Evolutionary conservation across 1,140 invertebrate species (phyloP).

Genomic region (Bombyx mandarina): DNA sequence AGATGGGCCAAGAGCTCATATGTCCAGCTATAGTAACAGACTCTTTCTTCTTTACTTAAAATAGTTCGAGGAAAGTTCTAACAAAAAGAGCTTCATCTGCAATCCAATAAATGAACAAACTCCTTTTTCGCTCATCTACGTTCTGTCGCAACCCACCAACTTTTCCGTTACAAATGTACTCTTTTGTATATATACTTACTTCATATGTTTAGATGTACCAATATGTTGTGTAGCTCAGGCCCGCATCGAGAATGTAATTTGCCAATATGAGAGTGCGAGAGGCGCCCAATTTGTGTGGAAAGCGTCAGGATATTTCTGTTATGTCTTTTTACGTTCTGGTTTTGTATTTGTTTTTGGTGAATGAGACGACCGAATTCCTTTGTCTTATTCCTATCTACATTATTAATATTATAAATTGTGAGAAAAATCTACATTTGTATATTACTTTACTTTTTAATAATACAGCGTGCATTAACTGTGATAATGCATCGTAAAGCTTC

Average conservation of each 20-base stretch:
- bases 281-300: constrained; percentile 38
- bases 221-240: constrained; percentile 13
- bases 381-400: background rate
- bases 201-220: constrained; percentile 7
- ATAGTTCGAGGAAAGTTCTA: background rate
- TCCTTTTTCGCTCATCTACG: background rate
- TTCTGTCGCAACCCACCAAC: constrained; percentile 3
- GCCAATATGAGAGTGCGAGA: constrained; percentile 35
- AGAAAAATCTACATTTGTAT: background rate
- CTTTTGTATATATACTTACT: constrained; percentile 11
- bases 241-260: constrained; percentile 26
- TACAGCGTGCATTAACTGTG: background rate
- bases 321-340: constrained; percentile 3
- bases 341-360: background rate
- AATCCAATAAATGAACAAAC: constrained; percentile 4
- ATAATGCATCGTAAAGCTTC: too few species aligned
- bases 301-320: constrained; percentile 3
- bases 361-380: background rate
- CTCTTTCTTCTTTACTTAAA: too few species aligned
- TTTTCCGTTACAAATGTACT: constrained; percentile 1
- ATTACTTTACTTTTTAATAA: background rate
- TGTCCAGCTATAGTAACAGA: too few species aligned
- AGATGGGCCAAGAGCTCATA: too few species aligned
- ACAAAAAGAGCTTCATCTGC: constrained; percentile 2
- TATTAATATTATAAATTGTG: background rate